Base-by-base conservation (phyloP, 2,113 vertebrate genomes). In the Epinephelus moara region DNA sequence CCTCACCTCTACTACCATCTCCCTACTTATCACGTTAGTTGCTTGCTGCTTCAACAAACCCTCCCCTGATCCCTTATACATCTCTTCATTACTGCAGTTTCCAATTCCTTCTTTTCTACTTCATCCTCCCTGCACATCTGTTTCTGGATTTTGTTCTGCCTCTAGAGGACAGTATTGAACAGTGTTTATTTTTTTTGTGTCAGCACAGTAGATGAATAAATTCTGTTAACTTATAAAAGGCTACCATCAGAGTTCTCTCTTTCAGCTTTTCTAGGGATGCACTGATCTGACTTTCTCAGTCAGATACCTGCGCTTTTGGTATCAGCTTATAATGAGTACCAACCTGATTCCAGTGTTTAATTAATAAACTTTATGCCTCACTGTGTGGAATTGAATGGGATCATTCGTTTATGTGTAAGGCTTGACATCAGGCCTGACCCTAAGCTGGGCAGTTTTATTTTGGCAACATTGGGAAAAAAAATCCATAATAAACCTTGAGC, bases 121-220 rank as follows among this genome's bases (percentile, higher is more conserved):
- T 50, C 25, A 42, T n/a, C 66, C 70, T 70, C 60, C 40, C 21
- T 77, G 30, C 63, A 23, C 53, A 33, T 14, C 55, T 55, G 23
- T 62, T 8, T 60, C 57, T 47, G 15, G 27, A 42, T 40, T 21
- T 53, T 59, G 52, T 70, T 70, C 13, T 33, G 81, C 71, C 81
- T 85, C 74, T 87, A 89, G 89, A 87, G 77, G 61, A 77, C 89
- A 88, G 57, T 66, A 19, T 89, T 47, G 11, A 21, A 19, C 72
- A 86, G 74, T 47, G 21, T 61, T 72, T 79, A 63, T 49, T n/a
- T 10, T 30, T 2, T 33, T 12, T 57, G 61, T 68, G 1, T 4
- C 67, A 11, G 57, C 25, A 6, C 15, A 2, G 0, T 4, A 30
- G 4, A 63, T 49, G 4, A 23, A 42, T 57, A 0, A 69, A 1